Evolutionary conservation across 2,797 vertebrate genomes (phyloP).

Genomic region (Cossypha polioptera): DNA sequence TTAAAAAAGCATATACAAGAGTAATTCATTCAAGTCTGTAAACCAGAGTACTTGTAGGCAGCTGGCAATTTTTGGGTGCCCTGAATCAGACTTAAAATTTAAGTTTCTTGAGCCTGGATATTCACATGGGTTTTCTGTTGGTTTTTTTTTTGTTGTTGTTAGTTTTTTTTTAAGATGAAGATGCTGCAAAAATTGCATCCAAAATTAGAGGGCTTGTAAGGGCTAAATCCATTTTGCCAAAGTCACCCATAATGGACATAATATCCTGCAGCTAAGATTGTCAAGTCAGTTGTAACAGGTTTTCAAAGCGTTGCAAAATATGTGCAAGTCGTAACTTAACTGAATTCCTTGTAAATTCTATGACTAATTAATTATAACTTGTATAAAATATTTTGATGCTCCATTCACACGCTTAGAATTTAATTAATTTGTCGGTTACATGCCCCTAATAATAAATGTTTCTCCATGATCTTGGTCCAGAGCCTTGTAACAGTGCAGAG

Average conservation of each 20-base stretch:
- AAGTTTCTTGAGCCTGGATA: not conserved
- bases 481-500: not conserved
- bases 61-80: not conserved
- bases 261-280: not conserved
- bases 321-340: not conserved
- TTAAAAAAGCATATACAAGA: not conserved
- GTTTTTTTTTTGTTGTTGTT: not conserved
- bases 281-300: not conserved
- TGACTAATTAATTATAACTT: not conserved
- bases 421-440: slow-evolving; percentile 1
- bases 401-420: not conserved
- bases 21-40: not conserved
- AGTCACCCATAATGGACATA: not conserved
- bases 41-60: not conserved
- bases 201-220: not conserved
- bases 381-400: slow-evolving; percentile 24
- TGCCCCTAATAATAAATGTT: not conserved
- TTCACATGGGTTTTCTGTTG: fast-evolving
- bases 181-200: not conserved
- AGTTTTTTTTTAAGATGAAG: not conserved
- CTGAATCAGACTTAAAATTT: not conserved
- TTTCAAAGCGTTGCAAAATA: not conserved
- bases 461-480: not conserved
- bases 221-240: not conserved
- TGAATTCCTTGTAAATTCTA: not conserved